Evolutionary conservation across 2,888 invertebrate species (phyloP), one percentile per base, ranked within the genome.

Genomic region (Sclerodermus sp.): DNA sequence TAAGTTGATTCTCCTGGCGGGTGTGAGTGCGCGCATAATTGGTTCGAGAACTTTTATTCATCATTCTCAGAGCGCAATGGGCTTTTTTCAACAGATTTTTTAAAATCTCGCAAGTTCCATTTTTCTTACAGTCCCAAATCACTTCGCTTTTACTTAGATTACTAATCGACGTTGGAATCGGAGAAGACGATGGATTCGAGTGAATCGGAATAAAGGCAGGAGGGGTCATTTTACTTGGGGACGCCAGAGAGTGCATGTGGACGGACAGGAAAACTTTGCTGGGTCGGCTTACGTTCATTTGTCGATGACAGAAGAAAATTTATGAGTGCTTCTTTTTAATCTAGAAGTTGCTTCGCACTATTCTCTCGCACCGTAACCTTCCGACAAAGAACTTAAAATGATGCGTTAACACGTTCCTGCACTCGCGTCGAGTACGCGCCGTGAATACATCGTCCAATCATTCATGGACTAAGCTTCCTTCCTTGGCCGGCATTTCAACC

Each of bases 391-490:
- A 38, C 38, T 38, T 16, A 14, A 16, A 38, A 38, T 14, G 38
- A 38, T 16, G 38, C 38, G 16, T 10, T 38, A 38, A 38, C 38
- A 38, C 38, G 38, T 12, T 38, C 10, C 14, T 38, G 38, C 38
- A 38, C 38, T 38, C 38, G 38, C 14, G 17, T 14, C 16, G 12
- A 14, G 38, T 10, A 9, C 38, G 38, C 38, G 16, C 10, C 2
- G 38, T 16, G 38, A 38, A 38, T 38, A 38, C 2, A 4, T 14
- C 4, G 9, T 9, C 38, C 38, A 15, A 38, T 38, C 38, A 38
- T 10, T 38, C 38, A 38, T 2, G 15, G 15, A 38, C 38, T 38
- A 6, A 14, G 38, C 38, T 38, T 2, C 14, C 15, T 14, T 2
- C 38, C 3, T 34, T 34, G 4, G 4, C 34, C 23, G 8, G 8